Conservation (phyloP, 2,888 invertebrate genomes). For the Tenthredo distinguenda region DNA sequence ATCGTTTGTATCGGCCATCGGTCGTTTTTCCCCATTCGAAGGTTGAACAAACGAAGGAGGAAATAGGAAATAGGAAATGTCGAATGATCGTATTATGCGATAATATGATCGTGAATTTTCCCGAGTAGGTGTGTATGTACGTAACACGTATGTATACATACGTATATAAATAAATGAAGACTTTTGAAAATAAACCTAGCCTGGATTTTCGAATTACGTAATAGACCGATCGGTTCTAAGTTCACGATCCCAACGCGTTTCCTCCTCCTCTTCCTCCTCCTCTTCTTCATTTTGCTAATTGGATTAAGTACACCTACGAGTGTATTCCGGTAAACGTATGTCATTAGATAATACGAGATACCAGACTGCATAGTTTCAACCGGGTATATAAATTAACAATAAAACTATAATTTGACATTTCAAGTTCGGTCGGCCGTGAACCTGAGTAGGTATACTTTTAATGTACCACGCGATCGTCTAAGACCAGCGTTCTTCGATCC, state of each 20-base stretch:
- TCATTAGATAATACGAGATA: not conserved
- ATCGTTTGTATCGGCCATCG: not conserved
- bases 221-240: not conserved
- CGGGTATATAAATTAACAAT: not conserved
- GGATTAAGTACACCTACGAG: slow-evolving; percentile 2
- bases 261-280: not conserved
- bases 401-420: not conserved
- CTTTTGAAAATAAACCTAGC: not conserved
- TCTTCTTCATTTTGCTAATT: not conserved
- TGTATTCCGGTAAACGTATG: not conserved
- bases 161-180: not conserved
- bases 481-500: not conserved
- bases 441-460: not conserved
- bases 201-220: not conserved
- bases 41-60: not conserved
- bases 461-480: not conserved
- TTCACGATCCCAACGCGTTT: slow-evolving; percentile 2
- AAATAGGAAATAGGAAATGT: not conserved
- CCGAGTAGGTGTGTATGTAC: not conserved
- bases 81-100: not conserved
- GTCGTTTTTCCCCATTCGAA: not conserved
- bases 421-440: not conserved
- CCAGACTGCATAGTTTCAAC: not conserved
- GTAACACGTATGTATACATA: not conserved
- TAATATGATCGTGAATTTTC: not conserved